Base-by-base conservation (phyloP, 92 coral and sea anemone species). In the Hydrozoanthus gracilis region DNA sequence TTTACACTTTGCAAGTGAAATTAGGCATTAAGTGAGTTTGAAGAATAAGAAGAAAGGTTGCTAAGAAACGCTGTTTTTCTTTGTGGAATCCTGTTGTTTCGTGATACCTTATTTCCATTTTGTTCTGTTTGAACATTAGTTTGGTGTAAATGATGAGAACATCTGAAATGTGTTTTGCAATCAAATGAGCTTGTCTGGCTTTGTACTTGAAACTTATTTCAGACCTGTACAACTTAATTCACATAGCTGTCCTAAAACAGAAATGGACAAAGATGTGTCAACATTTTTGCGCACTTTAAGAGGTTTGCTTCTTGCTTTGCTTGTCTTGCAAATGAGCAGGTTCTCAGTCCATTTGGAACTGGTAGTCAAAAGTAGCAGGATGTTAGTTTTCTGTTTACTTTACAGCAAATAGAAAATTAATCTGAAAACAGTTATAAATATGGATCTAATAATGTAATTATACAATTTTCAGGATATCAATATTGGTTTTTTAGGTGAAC, bases 241-340 rank as follows among this genome's bases (percentile, higher is more conserved):
- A 18, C 61, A 75, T 54, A 50, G 79, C 60, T 15, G 44, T 35
- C 55, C 6, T 51, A 76, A 4, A 76, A 76, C 67, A 76, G 66
- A 76, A 76, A 76, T 76, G 82, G 66, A 76, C 49, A 52, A 76
- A 76, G 46, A 10, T 52, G 82, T 76, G 47, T 52, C 9, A 55
- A 52, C 52, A 27, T 16, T 6, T 68, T 27, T 35, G 8, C 27
- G 51, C 54, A 16, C 65, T 18, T 1, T 10, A 52, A 76, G 45
- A 76, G 48, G 65, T 76, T 17, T 76, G 82, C 4, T 15, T 16
- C 50, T 14, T 76, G 7, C 44, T 9, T 51, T 15, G 66, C 12
- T 48, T 4, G 39, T 27, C 39, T n/a, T n/a, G 2, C 1, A 27
- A 27, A 27, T 27, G 39, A 27, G 39, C 39, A 2, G 39, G 39